A percentile compares a stretch with the other conserved stretches of the same genome.
Evolutionary conservation across 2,797 vertebrate genomes (phyloP).

Genomic region (Anniella stebbinsi): DNA sequence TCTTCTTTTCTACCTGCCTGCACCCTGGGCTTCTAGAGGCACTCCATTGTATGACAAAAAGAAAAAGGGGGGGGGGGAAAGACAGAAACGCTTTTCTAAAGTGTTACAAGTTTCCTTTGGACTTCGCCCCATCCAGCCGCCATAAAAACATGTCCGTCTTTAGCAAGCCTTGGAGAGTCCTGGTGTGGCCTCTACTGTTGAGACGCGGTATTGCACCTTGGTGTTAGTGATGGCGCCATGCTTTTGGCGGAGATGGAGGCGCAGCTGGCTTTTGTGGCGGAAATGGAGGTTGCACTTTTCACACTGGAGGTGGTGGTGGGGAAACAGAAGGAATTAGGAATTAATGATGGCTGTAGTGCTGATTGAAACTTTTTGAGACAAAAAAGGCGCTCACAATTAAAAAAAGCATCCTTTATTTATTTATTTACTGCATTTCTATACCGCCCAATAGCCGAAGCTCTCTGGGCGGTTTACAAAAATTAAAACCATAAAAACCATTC

Average conservation of each 20-base stretch:
- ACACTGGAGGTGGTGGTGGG: constrained; percentile 82
- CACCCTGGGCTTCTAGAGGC: constrained; percentile 84
- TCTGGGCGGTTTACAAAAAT: no score
- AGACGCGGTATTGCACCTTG: constrained; percentile 97
- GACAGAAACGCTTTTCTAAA: constrained; percentile 53
- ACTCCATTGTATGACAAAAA: constrained; percentile 79
- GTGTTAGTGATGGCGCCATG: constrained; percentile 99
- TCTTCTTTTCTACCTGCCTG: constrained; percentile 73
- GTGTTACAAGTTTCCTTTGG: constrained; percentile 80
- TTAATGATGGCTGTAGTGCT: no score
- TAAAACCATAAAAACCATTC: no score
- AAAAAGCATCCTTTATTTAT: no score
- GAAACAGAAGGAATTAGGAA: not conserved
- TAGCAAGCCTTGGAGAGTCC: constrained; percentile 93
- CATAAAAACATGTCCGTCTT: constrained; percentile 64
- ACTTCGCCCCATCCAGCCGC: constrained; percentile 56
- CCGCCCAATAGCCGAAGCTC: no score
- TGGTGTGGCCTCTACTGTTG: constrained; percentile 85
- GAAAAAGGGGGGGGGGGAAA: no score
- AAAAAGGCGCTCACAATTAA: no score
- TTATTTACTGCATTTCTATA: no score
- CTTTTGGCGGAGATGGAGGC: constrained; percentile 97
- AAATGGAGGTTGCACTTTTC: constrained; percentile 99
- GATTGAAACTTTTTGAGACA: no score
- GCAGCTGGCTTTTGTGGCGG: constrained; percentile 98